Percentiles rank a stretch among this genome's conserved stretches.
phyloP scores from a whole-genome alignment of 2,797 vertebrate genomes.

The Synanceia verrucosa region DNA sequence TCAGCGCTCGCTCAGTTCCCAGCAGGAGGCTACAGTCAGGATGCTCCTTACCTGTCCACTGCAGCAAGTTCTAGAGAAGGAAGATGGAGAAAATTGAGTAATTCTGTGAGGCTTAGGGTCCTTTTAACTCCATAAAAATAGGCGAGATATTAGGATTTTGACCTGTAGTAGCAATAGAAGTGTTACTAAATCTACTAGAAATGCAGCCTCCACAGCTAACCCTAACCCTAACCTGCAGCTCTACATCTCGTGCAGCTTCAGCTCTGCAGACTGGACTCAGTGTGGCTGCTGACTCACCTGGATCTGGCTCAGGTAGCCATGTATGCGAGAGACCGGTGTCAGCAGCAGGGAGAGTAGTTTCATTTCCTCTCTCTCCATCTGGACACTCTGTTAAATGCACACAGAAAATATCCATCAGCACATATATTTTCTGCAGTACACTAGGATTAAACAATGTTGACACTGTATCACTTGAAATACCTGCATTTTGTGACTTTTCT shows the following conservation, averaged over 20 bases:
- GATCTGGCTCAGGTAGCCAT: slow-evolving; percentile 81
- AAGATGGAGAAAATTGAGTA: neutral
- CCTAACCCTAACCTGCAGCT: no score
- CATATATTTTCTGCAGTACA: neutral
- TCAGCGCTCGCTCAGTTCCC: slow-evolving; percentile 75
- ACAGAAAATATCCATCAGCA: neutral
- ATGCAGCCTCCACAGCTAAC: no score
- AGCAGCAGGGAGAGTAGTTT: slow-evolving; percentile 78
- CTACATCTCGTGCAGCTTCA: neutral
- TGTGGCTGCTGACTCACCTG: slow-evolving; percentile 71
- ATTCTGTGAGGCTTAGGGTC: fast-evolving
- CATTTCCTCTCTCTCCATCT: slow-evolving; percentile 74
- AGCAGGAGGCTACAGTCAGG: slow-evolving; percentile 81
- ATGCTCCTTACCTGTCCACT: slow-evolving; percentile 80
- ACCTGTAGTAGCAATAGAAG: neutral
- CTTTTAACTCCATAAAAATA: neutral
- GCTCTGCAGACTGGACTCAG: neutral
- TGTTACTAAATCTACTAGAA: neutral
- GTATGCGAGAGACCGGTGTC: slow-evolving; percentile 79
- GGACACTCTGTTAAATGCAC: slow-evolving; percentile 42
- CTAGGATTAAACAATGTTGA: fast-evolving
- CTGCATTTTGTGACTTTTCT: slow-evolving; percentile 72
- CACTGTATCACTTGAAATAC: slow-evolving; percentile 11
- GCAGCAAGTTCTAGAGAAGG: slow-evolving; percentile 72
- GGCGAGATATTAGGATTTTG: no score